phyloP scores from a whole-genome alignment of 2,113 vertebrate species.

The Atractosteus spatula region DNA sequence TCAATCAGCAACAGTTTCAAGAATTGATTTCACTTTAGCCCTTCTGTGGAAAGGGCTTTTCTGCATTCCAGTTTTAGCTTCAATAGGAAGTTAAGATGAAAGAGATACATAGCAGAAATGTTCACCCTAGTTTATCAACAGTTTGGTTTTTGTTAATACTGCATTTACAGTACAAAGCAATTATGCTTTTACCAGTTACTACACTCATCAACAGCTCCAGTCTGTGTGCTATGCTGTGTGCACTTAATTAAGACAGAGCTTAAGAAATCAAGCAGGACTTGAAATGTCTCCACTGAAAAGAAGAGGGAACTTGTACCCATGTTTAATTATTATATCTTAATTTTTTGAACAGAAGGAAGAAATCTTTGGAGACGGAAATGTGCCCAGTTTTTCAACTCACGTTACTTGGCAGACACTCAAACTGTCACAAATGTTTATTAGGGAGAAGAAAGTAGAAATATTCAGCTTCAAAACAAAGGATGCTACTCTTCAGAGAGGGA shows the following conservation, averaged over 20 bases:
- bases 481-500: background rate
- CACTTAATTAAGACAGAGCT: slow-evolving; percentile 26
- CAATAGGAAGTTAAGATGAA: background rate
- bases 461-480: background rate
- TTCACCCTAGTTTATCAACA: background rate
- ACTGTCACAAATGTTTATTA: slow-evolving; percentile 16
- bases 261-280: slow-evolving; percentile 18
- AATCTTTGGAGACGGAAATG: slow-evolving; percentile 21
- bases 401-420: slow-evolving; percentile 14
- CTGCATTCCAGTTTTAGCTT: background rate
- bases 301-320: slow-evolving; percentile 7
- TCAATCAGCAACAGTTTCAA: background rate
- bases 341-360: slow-evolving; percentile 24
- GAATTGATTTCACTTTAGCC: background rate
- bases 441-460: slow-evolving; percentile 6
- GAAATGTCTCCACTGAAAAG: slow-evolving; percentile 14
- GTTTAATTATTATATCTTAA: slow-evolving; percentile 30
- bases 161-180: background rate
- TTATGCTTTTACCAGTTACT: no score
- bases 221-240: background rate
- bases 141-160: background rate
- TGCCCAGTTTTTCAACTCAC: slow-evolving; percentile 13
- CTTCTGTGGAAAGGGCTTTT: no score
- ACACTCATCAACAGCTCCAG: no score
- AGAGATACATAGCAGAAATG: background rate